Evolutionary conservation across 2,888 invertebrate genomes (phyloP).

Genomic region (Ectemnius cavifrons): DNA sequence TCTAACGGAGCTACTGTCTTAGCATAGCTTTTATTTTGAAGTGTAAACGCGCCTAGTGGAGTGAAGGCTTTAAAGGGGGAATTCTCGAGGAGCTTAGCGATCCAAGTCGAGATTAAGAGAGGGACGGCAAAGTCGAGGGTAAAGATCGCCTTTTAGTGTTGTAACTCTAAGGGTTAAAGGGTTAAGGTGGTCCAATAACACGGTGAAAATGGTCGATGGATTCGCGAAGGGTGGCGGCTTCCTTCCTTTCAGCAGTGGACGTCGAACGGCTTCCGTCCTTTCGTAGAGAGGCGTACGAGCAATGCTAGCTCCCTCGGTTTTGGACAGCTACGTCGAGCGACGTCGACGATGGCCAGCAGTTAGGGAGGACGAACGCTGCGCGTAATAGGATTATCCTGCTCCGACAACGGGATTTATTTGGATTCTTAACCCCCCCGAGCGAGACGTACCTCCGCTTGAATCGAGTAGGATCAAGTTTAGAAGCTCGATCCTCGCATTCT

Average conservation of each 20-base stretch:
- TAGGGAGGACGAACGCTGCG: conserved; percentile 19
- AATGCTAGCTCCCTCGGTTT: background rate
- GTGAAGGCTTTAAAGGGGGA: too few species aligned
- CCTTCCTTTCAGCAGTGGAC: conserved; percentile 29
- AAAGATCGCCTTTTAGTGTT: background rate
- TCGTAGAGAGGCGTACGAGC: background rate
- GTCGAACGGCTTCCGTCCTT: conserved; percentile 42
- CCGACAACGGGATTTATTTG: conserved; percentile 44
- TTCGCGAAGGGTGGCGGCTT: conserved; percentile 27
- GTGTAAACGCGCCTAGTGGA: background rate
- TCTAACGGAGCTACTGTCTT: too few species aligned
- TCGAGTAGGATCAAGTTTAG: conserved; percentile 38
- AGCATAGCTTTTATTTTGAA: too few species aligned
- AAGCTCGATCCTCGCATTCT: conserved; percentile 20
- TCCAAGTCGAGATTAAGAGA: too few species aligned
- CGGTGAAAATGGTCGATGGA: conserved; percentile 31
- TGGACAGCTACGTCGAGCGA: background rate
- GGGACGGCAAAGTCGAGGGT: conserved; percentile 6
- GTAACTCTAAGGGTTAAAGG: too few species aligned
- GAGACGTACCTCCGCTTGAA: conserved; percentile 19
- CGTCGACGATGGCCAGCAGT: background rate
- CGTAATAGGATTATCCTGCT: conserved; percentile 47
- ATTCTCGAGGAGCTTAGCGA: too few species aligned
- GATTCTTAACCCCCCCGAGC: conserved; percentile 44
- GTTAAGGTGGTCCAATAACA: too few species aligned